Base-by-base conservation (phyloP, 2,113 vertebrate genomes). In the Typhlomys cinereus region DNA sequence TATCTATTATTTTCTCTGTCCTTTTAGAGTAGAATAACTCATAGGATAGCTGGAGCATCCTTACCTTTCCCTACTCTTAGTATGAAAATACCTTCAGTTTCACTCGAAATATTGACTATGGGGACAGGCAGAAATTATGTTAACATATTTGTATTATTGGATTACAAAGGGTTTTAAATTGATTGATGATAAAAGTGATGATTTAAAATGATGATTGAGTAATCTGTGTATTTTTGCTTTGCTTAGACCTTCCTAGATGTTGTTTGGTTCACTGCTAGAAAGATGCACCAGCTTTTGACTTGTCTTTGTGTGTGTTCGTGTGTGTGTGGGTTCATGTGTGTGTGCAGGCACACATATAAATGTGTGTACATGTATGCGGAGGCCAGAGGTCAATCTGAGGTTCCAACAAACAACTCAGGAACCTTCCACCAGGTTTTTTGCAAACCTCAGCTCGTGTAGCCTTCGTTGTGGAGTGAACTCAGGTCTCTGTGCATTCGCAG, bases 1-100 rank as follows among this genome's bases (percentile, higher is more conserved):
- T 39, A 85, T 69, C 62, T 81, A 31, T 74, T 70, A 21, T 57
- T 86, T 96, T 87, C 87, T 46, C 61, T 79, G 2, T 29, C 29
- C 44, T 13, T 85, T 87, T 74, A 88, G 39, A 12, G 9, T 52
- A 73, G 52, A 59, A 46, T 48, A 41, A 85, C 48, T 93, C 62
- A 74, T n/a, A 4, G 4, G 29, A 59, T 80, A 84, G 48, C 31
- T n/a, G n/a, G 61, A 17, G 75, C 46, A 41, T 46, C 25, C 69
- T 88, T 69, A 36, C 48, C 23, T 66, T 61, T 17, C 41, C 31
- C 74, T 92, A 54, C 9, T 31, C 62, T 78, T 74, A 59, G 36
- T 90, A 90, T 67, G 62, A 89, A 76, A 17, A 36, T 46, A 88
- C 66, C 57, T 82, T 23, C 11, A 73, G 8, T 48, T 80, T 84